Conservation (phyloP, 2,113 vertebrate genomes). For the Alexandromys fortis region DNA sequence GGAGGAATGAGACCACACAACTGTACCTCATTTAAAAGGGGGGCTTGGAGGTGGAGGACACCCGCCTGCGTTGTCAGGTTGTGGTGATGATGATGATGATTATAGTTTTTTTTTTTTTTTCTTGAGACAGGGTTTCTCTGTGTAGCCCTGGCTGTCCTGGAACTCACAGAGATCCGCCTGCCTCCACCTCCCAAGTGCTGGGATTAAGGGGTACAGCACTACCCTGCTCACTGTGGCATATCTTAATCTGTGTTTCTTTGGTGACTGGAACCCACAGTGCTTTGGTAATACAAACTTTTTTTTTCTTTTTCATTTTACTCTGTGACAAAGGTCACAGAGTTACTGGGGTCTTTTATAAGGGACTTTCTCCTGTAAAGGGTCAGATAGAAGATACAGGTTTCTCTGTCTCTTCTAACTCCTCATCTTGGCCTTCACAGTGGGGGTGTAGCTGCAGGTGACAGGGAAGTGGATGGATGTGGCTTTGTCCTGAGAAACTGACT, state of each 20-base stretch:
- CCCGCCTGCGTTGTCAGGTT: neutral
- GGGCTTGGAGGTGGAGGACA: neutral
- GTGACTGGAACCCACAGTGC: neutral
- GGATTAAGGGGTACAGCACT: neutral
- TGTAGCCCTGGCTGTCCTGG: neutral
- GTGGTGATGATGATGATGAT: neutral
- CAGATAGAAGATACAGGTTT: neutral
- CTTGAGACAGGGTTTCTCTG: neutral
- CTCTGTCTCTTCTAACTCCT: neutral
- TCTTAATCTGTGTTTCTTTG: neutral
- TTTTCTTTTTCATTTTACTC: neutral
- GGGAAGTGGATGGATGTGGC: accelerated
- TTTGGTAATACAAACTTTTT: neutral
- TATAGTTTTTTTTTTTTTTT: neutral
- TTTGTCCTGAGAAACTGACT: no score
- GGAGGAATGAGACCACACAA: neutral
- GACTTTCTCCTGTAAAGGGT: neutral
- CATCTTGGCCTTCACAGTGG: accelerated
- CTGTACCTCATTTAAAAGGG: neutral
- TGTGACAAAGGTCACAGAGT: neutral
- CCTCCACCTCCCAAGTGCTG: no score
- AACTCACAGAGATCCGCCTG: neutral
- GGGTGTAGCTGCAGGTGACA: accelerated
- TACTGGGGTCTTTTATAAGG: neutral
- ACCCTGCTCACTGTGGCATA: neutral